A percentile compares a stretch with the other conserved stretches of the same genome.
Conservation (phyloP, 2,113 vertebrate genomes). For the Numenius arquata region DNA sequence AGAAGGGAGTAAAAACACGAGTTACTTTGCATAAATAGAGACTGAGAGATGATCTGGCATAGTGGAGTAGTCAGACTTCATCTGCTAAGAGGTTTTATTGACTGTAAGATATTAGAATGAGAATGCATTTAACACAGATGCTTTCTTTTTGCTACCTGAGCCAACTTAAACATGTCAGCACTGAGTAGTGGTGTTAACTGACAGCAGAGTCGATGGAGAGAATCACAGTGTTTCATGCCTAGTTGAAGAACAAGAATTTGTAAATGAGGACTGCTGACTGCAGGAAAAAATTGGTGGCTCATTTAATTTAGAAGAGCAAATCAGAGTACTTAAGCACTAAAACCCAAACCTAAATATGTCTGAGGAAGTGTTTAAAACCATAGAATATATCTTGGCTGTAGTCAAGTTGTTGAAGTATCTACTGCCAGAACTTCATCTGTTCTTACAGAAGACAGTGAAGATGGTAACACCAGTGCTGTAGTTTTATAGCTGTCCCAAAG, state of each 20-base stretch:
- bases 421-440: background rate
- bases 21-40: background rate
- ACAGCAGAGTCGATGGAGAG: background rate
- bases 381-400: background rate
- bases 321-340: background rate
- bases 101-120: background rate
- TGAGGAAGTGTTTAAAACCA: background rate
- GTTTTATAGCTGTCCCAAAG: background rate
- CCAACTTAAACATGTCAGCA: background rate
- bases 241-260: background rate
- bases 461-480: background rate
- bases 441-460: background rate
- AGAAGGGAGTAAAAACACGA: background rate
- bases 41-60: background rate
- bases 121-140: background rate
- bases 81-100: background rate
- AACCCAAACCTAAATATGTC: background rate
- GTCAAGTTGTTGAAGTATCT: background rate
- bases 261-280: background rate
- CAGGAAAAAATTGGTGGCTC: background rate
- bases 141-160: background rate
- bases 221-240: background rate
- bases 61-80: background rate
- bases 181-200: background rate
- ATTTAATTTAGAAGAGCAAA: background rate